phyloP scores from a whole-genome alignment of 2,113 vertebrate species.

The Puma concolor region DNA sequence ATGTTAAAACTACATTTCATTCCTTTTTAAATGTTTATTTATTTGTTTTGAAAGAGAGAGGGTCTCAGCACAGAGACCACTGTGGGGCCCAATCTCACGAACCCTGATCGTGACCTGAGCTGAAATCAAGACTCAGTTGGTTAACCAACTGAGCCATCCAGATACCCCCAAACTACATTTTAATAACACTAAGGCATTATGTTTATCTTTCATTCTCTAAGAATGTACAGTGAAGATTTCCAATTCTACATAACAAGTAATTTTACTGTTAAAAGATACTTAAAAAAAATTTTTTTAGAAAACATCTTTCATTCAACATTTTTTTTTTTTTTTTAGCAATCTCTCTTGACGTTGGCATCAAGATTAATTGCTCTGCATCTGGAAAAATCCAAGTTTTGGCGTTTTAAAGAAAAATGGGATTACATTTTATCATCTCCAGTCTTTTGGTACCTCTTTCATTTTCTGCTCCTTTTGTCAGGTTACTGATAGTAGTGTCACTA shows the following conservation, averaged over 20 bases:
- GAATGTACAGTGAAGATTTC: not conserved
- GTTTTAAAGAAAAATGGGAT: conserved; percentile 4
- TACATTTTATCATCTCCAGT: not conserved
- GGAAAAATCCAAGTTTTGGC: not conserved
- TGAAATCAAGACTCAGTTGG: no score
- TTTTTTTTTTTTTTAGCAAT: not conserved
- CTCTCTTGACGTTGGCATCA: not conserved
- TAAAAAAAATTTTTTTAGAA: not conserved
- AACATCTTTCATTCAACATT: not conserved
- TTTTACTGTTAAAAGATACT: not conserved
- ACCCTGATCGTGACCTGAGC: no score
- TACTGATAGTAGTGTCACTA: not conserved
- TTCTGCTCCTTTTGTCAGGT: not conserved
- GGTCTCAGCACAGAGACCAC: no score
- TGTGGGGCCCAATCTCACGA: no score
- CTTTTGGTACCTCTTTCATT: not conserved
- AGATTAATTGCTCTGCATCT: not conserved
- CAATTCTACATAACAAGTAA: not conserved
- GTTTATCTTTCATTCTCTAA: not conserved
- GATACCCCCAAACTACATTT: not conserved
- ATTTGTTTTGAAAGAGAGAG: no score
- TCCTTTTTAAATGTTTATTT: no score
- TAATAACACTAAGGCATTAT: not conserved
- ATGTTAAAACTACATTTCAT: not conserved
- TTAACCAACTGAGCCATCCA: no score